These are phyloP conservation scores for Fringilla coelebs DNA, from an alignment of 2,797 vertebrate genomes.

Conservation along the genomic window DNA sequence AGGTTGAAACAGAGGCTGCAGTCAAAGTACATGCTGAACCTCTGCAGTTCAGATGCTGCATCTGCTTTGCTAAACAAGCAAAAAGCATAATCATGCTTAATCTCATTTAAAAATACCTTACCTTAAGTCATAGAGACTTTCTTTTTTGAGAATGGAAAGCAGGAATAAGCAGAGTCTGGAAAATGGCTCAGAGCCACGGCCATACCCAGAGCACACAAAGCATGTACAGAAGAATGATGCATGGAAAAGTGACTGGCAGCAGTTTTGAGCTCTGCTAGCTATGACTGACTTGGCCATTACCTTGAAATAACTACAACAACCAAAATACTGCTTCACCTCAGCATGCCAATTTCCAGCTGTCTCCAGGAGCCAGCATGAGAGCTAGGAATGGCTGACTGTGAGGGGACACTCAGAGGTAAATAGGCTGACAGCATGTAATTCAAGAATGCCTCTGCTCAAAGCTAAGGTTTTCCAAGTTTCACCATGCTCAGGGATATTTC, in stretches of 20 bases:
- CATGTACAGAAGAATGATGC: background rate
- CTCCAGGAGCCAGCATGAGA: background rate
- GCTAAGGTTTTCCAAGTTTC: background rate
- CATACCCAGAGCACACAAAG: background rate
- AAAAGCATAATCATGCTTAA: background rate
- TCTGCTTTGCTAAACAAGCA: background rate
- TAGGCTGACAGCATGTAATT: background rate
- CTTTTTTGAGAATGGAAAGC: background rate
- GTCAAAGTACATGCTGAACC: background rate
- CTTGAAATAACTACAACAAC: background rate
- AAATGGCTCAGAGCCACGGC: background rate
- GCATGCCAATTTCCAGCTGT: background rate
- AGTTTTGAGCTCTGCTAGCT: background rate
- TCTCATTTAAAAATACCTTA: background rate
- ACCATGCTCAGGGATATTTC: slow-evolving; percentile 21
- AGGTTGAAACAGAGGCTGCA: background rate
- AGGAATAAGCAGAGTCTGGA: background rate
- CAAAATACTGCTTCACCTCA: background rate
- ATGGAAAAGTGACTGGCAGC: background rate
- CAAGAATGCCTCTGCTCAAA: background rate
- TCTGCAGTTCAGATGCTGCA: background rate
- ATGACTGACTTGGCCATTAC: background rate
- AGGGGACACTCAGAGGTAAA: background rate
- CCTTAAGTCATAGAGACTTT: background rate
- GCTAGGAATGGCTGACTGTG: background rate